Evolutionary conservation across 2,113 vertebrate species (phyloP), one percentile per base, ranked within the genome.

Genomic region (Poeciliopsis occidentalis): DNA sequence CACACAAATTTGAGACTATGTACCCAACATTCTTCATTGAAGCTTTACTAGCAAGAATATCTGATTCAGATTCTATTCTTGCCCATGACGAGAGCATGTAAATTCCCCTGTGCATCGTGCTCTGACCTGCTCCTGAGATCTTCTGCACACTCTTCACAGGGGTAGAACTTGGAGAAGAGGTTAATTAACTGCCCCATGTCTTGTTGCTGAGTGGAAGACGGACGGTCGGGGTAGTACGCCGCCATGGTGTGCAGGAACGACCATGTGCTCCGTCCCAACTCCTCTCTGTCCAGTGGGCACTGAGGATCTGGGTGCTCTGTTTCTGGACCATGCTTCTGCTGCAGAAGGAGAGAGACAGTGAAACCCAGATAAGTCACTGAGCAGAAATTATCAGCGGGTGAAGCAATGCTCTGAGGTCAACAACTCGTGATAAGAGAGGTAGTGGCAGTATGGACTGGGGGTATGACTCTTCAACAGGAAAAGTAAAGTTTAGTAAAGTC

Each of bases 211-310:
- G 80, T 71, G 3, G 80, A 4, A 0, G 92, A 95, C 17, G 98
- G 98, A 0, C 6, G 82, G 2, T 98, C 96, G 0, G 98, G 97
- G 84, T 98, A 99, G 88, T 98, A 98, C 0, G 97, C 97, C 0
- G 97, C 97, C 96, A 99, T 96, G 19, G 96, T 99, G 90, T 99
- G 98, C 64, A 99, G 94, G 64, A 98, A 94, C 1, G 97, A 96
- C 98, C 98, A 99, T 6, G 96, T 97, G 92, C 77, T 96, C 30
- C 96, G 96, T 7, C 98, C 98, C 70, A 99, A 86, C 82, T 98
- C 96, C 81, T 96, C 95, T 22, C 97, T 94, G 91, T 99, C 98
- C 41, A 96, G 84, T 0, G 98, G 98, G 73, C 98, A 99, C 78
- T 99, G 91, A 0, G 92, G 84, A 0, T 93, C 94, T 0, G 74